Evolutionary conservation across 2,797 vertebrate genomes (phyloP), one percentile per base, ranked within the genome.

Genomic region (Menidia menidia): DNA sequence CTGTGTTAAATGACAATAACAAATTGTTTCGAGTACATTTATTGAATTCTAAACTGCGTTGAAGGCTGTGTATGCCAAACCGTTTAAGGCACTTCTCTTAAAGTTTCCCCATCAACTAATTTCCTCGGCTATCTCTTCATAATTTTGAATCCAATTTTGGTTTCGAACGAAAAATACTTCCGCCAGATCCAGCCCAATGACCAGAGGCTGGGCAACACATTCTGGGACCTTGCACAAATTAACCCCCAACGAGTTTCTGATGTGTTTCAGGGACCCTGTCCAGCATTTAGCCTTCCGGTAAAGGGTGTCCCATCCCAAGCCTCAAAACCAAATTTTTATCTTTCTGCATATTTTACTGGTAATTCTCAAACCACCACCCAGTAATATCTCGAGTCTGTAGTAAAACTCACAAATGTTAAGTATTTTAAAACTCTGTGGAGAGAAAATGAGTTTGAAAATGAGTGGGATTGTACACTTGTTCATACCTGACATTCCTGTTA

Each of bases 251-350:
- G 10, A 60, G 32, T 67, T 64, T 67, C 58, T 72, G 66, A 70
- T 71, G 56, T 71, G 56, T 35, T 10, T 62, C 67, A 85, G 80
- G 61, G 68, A 73, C 11, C 19, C 3, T 0, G 18, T 71, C 64
- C 73, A 73, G 41, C 11, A 63, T 73, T 68, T 64, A 58, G 60
- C 18, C 44, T 73, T 69, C 66, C 66, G 0, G 2, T 74, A 67
- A 77, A 67, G 61, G 31, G 39, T 66, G 6, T 63, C 50, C 62
- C 42, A 66, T 41, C 14, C 75, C 60, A 75, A 54, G 5, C 69
- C 57, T n/a, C 54, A 35, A 77, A 82, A 81, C 68, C 70, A 67
- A 66, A 61, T 69, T 58, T 65, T 25, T 58, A 73, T 73, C 70
- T 60, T 70, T 48, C 45, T 35, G 60, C 62, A 75, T 71, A 68